Conservation (phyloP, 2,113 vertebrate species). For the Hippopotamus amphibius region DNA sequence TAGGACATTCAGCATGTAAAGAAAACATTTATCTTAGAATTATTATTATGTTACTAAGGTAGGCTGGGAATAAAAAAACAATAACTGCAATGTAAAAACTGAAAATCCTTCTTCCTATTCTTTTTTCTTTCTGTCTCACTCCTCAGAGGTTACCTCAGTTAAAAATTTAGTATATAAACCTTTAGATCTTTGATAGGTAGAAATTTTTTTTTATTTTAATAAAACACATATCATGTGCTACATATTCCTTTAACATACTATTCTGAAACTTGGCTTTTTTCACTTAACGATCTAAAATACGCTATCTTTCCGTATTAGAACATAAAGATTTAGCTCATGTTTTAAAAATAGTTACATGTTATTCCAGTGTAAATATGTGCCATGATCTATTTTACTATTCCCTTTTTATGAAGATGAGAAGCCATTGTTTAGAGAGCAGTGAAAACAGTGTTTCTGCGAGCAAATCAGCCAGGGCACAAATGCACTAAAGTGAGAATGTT, state of each 20-base stretch:
- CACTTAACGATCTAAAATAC: neutral
- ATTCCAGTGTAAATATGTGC: neutral
- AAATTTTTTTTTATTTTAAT: neutral
- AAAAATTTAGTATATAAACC: neutral
- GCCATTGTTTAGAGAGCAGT: neutral
- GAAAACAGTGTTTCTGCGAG: neutral
- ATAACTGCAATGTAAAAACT: neutral
- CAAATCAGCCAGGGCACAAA: neutral
- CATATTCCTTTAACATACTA: neutral
- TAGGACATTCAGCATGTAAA: neutral
- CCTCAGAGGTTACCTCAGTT: neutral
- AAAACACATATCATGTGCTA: neutral
- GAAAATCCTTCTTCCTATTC: neutral
- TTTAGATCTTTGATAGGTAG: neutral
- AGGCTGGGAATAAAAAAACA: neutral
- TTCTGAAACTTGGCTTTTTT: slow-evolving; percentile 20
- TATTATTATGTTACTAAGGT: neutral
- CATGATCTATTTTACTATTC: neutral
- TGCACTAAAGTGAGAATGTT: neutral
- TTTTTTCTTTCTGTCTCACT: neutral
- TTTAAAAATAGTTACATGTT: neutral
- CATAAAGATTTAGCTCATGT: neutral
- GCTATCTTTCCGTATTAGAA: neutral
- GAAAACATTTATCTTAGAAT: neutral
- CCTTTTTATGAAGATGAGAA: neutral